Conservation (phyloP, 2,888 invertebrate genomes). For the Acleris holmiana region DNA sequence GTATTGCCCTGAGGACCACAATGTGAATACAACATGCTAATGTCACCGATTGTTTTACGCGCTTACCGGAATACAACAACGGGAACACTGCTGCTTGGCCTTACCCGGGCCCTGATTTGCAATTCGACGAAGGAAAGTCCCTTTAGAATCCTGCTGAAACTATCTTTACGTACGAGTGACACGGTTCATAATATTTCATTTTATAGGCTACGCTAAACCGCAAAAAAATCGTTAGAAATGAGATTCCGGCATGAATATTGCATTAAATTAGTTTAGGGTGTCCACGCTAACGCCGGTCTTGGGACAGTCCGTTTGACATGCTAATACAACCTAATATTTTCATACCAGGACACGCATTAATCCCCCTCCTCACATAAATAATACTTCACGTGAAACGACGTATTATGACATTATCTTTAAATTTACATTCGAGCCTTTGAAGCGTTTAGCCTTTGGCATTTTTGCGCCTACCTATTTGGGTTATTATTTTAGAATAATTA, state of each 20-base stretch:
- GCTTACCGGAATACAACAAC: too few relatives aligned
- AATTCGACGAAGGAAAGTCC: too few relatives aligned
- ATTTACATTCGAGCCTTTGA: slow-evolving; percentile 66
- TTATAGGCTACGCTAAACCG: neutral
- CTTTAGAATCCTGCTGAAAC: too few relatives aligned
- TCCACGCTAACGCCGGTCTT: slow-evolving; percentile 46
- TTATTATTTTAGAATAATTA: slow-evolving; percentile 1
- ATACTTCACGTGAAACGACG: slow-evolving; percentile 59
- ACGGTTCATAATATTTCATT: too few relatives aligned
- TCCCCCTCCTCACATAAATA: slow-evolving; percentile 59
- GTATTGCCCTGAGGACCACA: too few relatives aligned
- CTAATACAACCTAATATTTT: slow-evolving; percentile 63
- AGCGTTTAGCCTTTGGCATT: slow-evolving; percentile 60
- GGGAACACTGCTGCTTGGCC: too few relatives aligned
- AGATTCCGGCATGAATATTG: slow-evolving; percentile 46
- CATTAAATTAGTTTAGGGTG: slow-evolving; percentile 49
- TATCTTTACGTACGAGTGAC: too few relatives aligned
- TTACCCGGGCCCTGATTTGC: too few relatives aligned
- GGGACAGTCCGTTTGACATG: slow-evolving; percentile 69
- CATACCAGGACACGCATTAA: slow-evolving; percentile 48
- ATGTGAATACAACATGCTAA: too few relatives aligned
- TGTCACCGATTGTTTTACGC: too few relatives aligned
- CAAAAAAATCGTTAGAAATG: slow-evolving; percentile 20
- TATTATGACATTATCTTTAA: slow-evolving; percentile 68
- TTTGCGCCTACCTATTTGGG: slow-evolving; percentile 15